These are phyloP conservation scores for Syngnathus acus DNA, from an alignment of 2,797 vertebrate genomes.

Conservation along the genomic window DNA sequence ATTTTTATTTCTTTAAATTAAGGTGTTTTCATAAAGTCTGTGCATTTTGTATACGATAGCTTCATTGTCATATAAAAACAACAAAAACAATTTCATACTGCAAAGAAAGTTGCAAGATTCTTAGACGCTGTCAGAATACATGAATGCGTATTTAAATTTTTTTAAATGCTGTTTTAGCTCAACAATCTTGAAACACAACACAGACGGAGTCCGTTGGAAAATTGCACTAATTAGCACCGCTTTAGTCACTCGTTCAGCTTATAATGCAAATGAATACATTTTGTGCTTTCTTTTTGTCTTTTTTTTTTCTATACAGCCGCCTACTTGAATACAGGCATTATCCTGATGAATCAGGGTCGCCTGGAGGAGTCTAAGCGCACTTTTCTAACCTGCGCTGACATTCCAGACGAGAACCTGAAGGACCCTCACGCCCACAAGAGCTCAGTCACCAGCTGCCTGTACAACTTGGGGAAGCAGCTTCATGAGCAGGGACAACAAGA, in stretches of 20 bases:
- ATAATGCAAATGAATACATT: background rate
- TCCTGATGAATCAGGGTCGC: constrained; percentile 94
- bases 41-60: too few relatives aligned
- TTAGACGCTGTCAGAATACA: background rate
- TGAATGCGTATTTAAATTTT: background rate
- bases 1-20: background rate
- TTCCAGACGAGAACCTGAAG: constrained; percentile 97
- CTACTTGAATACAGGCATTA: constrained; percentile 98
- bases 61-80: background rate
- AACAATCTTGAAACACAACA: background rate
- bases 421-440: constrained; percentile 97
- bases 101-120: background rate
- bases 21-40: background rate
- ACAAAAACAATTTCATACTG: background rate
- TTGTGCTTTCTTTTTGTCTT: background rate
- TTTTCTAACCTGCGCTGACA: constrained; percentile 93
- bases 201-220: constrained; percentile 5
- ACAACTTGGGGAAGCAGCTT: constrained; percentile 95
- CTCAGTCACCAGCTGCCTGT: constrained; percentile 97
- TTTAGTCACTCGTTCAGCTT: background rate
- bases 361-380: constrained; percentile 88
- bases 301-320: constrained; percentile 71
- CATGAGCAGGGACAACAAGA: constrained; percentile 95
- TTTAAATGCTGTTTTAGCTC: background rate
- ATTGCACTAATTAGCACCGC: background rate